Base-by-base conservation (phyloP, 2,888 invertebrate genomes). In the Clivina fossor region DNA sequence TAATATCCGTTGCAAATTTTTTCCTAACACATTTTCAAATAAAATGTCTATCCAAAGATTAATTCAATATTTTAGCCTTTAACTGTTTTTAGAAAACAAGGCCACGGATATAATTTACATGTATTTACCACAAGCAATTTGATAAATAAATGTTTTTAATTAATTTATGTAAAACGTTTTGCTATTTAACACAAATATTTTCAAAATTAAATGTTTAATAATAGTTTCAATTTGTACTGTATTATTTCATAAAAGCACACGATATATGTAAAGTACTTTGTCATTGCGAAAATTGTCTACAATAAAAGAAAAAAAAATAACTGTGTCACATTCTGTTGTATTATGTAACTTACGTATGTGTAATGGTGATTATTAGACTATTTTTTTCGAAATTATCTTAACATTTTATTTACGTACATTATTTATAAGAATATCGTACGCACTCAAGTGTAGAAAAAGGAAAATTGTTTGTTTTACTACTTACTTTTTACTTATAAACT, bases 271-370 rank as follows among this genome's bases (percentile, higher is more conserved):
- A 51, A 20, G 11, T 43, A 43, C 22, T 46, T 40, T 40, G 22
- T 51, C 33, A 24, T 51, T 51, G 35, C 51, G 43, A 43, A 51
- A n/a, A n/a, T n/a, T n/a, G n/a, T n/a, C n/a, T n/a, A n/a, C n/a
- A n/a, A 51, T 51, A 18, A 51, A 20, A 33, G 41, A 20, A 16
- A 22, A 13, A 43, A 43, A 32, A 43, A 51, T 22, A 50, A 51
- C 51, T 51, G 35, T 51, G 51, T 51, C 51, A 51, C 33, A 41
- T 24, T 33, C 22, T 30, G 30, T 30, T 19, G 22, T 32, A 51
- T 51, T 51, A 43, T 49, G 49, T 18, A 49, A 49, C n/a, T n/a
- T n/a, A n/a, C 30, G n/a, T 11, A 30, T 18, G 18, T 38, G 26
- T 51, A 51, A 51, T 51, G 22, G 18, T 33, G 33, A 43, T 51